Percentiles rank a stretch among this genome's conserved stretches.
Evolutionary conservation across 2,797 vertebrate genomes (phyloP).

Genomic region (Bovichtus variegatus): DNA sequence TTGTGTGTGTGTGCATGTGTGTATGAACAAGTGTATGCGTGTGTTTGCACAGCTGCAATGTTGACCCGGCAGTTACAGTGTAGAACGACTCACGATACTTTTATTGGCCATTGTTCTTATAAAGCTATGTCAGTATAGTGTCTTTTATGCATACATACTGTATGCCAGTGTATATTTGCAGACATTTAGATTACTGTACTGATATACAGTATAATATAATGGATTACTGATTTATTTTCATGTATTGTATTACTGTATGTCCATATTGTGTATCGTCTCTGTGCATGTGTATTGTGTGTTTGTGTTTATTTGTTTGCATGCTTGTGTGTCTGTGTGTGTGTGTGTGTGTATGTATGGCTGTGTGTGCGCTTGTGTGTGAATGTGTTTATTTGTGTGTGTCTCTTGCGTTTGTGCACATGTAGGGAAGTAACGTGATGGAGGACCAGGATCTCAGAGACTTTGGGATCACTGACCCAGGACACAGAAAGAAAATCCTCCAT

Average conservation of each 20-base stretch:
- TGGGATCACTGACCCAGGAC: constrained; percentile 93
- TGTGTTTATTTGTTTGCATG: constrained; percentile 1
- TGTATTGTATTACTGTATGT: constrained; percentile 35
- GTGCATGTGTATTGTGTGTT: constrained; percentile 30
- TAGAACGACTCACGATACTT: constrained; percentile 34
- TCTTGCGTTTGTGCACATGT: constrained; percentile 63
- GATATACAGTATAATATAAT: not conserved
- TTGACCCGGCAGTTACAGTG: constrained; percentile 10
- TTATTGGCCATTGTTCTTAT: constrained; percentile 29
- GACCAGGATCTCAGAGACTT: constrained; percentile 97
- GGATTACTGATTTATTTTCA: constrained; percentile 22
- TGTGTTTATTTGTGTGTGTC: constrained; percentile 22
- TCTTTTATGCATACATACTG: constrained; percentile 13
- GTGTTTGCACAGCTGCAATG: constrained; percentile 30
- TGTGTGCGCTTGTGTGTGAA: constrained; percentile 56
- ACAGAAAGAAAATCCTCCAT: constrained; percentile 95
- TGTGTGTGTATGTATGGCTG: constrained; percentile 39
- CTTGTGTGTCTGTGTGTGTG: constrained; percentile 35
- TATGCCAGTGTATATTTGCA: constrained; percentile 10
- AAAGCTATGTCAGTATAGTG: not conserved
- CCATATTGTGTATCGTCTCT: constrained; percentile 39
- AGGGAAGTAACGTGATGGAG: constrained; percentile 96
- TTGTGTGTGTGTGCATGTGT: constrained; percentile 22
- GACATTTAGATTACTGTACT: not conserved
- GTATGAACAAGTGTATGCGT: constrained; percentile 20